Evolutionary conservation across 1,140 invertebrate genomes (phyloP).

Genomic region (Olivierus martensii): DNA sequence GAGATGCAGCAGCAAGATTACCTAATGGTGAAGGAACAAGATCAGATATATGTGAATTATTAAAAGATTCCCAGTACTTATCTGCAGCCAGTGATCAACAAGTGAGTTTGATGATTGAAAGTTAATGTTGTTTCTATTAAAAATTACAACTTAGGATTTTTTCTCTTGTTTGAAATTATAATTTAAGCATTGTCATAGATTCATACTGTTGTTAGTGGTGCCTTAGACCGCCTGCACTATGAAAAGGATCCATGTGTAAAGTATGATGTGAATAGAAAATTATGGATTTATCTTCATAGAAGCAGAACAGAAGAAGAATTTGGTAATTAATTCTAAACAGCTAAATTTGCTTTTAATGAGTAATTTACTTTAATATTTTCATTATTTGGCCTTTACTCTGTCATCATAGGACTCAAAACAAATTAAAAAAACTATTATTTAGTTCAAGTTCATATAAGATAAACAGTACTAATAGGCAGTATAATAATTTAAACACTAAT

Average conservation of each 20-base stretch:
- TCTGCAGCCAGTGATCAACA: slow-evolving; percentile 50
- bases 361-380: neutral
- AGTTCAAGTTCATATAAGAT: too few relatives aligned
- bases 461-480: too few relatives aligned
- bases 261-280: slow-evolving; percentile 72
- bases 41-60: slow-evolving; percentile 68
- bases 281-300: slow-evolving; percentile 80
- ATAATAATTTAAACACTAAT: too few relatives aligned
- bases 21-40: slow-evolving; percentile 85
- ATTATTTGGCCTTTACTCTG: too few relatives aligned
- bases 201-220: slow-evolving; percentile 75
- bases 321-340: slow-evolving; percentile 33
- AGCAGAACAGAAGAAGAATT: slow-evolving; percentile 61
- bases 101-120: slow-evolving; percentile 24
- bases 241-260: slow-evolving; percentile 80
- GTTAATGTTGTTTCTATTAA: neutral
- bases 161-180: neutral
- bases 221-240: slow-evolving; percentile 72
- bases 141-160: neutral
- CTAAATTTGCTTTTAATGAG: neutral
- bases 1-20: slow-evolving; percentile 79
- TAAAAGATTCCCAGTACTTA: slow-evolving; percentile 74
- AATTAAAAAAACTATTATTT: too few relatives aligned
- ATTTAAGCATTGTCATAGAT: slow-evolving; percentile 35
- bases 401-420: too few relatives aligned